Conservation (phyloP, 2,113 vertebrate species). For the Agelaius phoeniceus region DNA sequence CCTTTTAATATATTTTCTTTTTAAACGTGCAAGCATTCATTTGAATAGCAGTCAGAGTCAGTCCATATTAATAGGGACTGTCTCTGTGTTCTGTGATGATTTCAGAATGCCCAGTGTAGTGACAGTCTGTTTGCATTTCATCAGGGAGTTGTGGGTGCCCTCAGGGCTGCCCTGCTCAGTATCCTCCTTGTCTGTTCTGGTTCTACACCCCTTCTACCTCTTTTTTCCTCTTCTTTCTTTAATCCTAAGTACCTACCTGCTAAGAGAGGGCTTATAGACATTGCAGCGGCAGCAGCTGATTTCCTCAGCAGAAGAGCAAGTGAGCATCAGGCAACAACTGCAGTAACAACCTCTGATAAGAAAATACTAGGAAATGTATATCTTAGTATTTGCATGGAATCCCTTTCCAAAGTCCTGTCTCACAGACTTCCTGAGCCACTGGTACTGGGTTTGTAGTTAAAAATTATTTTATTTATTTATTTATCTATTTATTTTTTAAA, state of each 20-base stretch:
- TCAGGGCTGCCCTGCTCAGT: not conserved
- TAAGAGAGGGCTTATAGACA: not conserved
- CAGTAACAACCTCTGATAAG: not conserved
- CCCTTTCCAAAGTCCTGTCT: not conserved
- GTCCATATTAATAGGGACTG: fast-evolving
- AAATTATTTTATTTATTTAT: too few species aligned
- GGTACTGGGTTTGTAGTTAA: not conserved
- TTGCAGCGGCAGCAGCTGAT: not conserved
- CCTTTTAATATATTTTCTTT: not conserved
- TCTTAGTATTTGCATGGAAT: not conserved
- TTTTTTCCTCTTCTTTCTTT: not conserved
- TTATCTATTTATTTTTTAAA: too few species aligned
- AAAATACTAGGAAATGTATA: not conserved
- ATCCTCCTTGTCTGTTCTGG: not conserved
- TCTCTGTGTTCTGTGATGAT: not conserved
- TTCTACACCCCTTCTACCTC: not conserved
- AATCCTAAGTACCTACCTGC: not conserved
- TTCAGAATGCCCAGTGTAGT: not conserved
- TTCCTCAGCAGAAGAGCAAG: not conserved
- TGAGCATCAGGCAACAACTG: not conserved
- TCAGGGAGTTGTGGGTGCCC: not conserved
- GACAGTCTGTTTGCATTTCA: not conserved
- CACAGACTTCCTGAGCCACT: not conserved
- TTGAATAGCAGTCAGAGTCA: not conserved
- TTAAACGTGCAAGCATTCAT: not conserved